These are phyloP conservation scores for Procavia capensis DNA, from an alignment of 2,113 vertebrate genomes.

Conservation along the genomic window DNA sequence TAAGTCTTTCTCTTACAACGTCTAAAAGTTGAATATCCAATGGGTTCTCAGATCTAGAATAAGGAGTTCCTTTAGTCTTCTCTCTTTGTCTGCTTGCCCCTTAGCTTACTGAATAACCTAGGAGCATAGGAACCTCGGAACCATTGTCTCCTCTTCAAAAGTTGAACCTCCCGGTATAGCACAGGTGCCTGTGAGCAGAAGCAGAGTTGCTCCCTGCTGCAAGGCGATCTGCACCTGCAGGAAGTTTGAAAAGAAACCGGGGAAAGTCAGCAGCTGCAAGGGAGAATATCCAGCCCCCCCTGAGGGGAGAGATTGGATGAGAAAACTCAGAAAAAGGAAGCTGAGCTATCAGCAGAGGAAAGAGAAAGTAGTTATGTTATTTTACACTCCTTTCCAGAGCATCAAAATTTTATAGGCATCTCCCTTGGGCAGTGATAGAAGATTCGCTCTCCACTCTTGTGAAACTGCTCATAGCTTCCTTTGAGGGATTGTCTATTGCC, in stretches of 20 bases:
- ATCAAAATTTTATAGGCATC: conserved; percentile 68
- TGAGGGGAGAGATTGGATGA: background rate
- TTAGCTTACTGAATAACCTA: background rate
- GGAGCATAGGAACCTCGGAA: background rate
- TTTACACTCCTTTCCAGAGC: background rate
- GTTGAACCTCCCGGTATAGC: background rate
- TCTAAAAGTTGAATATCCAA: background rate
- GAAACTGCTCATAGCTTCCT: background rate
- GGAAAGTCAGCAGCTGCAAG: background rate
- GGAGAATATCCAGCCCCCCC: background rate
- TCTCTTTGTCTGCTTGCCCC: background rate
- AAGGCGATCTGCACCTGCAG: background rate
- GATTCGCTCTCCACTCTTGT: conserved; percentile 51
- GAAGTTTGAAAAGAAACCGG: background rate
- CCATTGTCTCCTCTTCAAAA: background rate
- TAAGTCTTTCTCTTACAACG: background rate
- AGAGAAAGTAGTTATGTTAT: background rate
- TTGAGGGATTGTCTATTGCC: conserved; percentile 9
- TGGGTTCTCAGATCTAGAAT: background rate
- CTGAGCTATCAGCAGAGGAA: background rate
- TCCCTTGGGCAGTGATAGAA: conserved; percentile 44
- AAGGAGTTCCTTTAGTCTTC: background rate
- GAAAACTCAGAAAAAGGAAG: background rate
- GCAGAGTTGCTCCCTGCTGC: accelerated
- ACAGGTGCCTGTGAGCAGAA: background rate